Conservation (phyloP, 1,140 invertebrate species). For the Bactericera cockerelli region DNA sequence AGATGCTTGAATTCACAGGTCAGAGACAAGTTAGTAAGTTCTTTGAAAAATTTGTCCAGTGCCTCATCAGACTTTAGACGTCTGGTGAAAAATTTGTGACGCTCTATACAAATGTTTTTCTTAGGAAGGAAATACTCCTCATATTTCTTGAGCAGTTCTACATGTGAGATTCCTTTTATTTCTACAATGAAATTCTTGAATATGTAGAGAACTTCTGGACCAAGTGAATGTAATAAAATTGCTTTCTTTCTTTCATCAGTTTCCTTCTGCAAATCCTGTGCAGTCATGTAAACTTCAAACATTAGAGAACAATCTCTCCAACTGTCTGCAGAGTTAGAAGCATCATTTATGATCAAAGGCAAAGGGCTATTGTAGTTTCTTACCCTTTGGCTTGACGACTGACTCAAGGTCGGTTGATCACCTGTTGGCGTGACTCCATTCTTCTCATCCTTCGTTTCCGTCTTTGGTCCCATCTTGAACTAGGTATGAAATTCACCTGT, state of each 20-base stretch:
- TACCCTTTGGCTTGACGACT: too few species aligned
- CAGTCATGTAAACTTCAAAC: neutral
- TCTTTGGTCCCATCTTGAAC: too few species aligned
- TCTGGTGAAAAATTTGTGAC: neutral
- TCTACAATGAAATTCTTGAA: slow-evolving; percentile 8
- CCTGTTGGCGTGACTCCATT: too few species aligned
- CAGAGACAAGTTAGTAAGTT: neutral
- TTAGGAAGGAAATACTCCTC: slow-evolving; percentile 13
- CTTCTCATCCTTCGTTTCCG: too few species aligned
- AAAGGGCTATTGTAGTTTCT: too few species aligned
- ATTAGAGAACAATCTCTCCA: neutral
- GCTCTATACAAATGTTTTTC: slow-evolving; percentile 5
- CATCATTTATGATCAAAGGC: too few species aligned
- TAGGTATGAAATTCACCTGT: too few species aligned
- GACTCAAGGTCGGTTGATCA: too few species aligned
- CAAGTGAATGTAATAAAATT: slow-evolving; percentile 1
- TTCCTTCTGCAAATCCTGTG: neutral
- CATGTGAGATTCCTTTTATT: neutral
- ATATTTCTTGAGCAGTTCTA: slow-evolving; percentile 3
- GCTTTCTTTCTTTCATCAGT: neutral
- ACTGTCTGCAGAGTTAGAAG: neutral
- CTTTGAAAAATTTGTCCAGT: slow-evolving; percentile 4
- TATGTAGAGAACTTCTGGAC: neutral
- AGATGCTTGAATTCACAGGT: neutral
- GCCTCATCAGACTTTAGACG: neutral